phyloP scores from a whole-genome alignment of 2,113 vertebrate species.

The Brachypodius melanocephalos region DNA sequence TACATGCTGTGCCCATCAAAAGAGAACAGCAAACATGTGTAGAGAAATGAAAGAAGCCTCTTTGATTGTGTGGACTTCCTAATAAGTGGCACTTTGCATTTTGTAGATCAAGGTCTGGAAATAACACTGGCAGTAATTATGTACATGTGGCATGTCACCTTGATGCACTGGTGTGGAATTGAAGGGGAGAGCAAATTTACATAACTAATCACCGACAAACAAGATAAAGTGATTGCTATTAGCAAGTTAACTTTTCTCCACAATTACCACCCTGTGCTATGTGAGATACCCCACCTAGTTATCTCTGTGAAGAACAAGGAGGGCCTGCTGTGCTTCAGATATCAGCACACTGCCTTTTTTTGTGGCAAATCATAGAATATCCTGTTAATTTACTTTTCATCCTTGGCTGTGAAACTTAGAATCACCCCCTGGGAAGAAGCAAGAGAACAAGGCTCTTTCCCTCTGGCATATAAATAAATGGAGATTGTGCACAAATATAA shows the following conservation, averaged over 20 bases:
- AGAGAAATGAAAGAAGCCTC: constrained; percentile 41
- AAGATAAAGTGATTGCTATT: constrained; percentile 67
- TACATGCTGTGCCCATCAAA: constrained; percentile 57
- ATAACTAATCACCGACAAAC: constrained; percentile 65
- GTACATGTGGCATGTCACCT: constrained; percentile 60
- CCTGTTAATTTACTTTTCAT: constrained; percentile 28
- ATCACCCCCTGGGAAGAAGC: background rate
- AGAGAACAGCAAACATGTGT: constrained; percentile 43
- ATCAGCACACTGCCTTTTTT: constrained; percentile 19
- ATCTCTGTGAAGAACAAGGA: constrained; percentile 25
- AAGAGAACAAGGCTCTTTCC: background rate
- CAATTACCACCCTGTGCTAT: constrained; percentile 51
- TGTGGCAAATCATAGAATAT: background rate
- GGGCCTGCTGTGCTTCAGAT: constrained; percentile 30
- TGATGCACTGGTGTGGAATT: constrained; percentile 41
- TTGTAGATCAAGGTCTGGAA: constrained; percentile 56
- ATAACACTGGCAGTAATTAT: constrained; percentile 59
- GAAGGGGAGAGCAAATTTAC: constrained; percentile 58
- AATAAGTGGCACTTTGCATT: constrained; percentile 61
- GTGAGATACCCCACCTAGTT: constrained; percentile 17
- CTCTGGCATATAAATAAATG: background rate
- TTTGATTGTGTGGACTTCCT: constrained; percentile 61
- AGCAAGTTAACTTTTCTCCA: constrained; percentile 63
- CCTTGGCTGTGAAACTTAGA: constrained; percentile 3
- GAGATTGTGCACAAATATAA: background rate